Conservation (phyloP, 1,140 invertebrate species). For the Aporrectodea caliginosa region DNA sequence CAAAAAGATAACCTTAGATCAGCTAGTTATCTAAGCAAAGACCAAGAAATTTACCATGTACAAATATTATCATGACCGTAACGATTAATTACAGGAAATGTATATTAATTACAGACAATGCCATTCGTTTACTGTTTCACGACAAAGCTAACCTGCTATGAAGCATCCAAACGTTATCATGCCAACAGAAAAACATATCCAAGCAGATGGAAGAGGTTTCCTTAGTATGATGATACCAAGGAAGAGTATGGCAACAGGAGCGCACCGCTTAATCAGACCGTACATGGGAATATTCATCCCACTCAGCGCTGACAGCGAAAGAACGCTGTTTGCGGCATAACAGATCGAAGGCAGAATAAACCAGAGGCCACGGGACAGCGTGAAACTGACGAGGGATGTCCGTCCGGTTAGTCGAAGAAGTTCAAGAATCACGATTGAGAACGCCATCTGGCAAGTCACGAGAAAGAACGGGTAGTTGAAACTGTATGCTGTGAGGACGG, state of each 20-base stretch:
- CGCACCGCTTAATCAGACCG: slow-evolving; percentile 59
- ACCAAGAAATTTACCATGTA: no score
- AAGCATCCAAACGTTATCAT: slow-evolving; percentile 57
- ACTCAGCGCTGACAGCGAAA: slow-evolving; percentile 56
- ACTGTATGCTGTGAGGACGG: slow-evolving; percentile 52
- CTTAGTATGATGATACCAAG: slow-evolving; percentile 54
- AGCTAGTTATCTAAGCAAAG: no score
- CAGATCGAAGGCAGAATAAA: slow-evolving; percentile 56
- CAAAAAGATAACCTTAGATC: no score
- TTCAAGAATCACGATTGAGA: slow-evolving; percentile 52
- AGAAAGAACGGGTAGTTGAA: slow-evolving; percentile 58
- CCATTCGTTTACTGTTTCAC: no score
- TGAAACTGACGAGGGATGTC: slow-evolving; percentile 48
- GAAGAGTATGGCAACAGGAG: slow-evolving; percentile 57
- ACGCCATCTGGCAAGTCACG: slow-evolving; percentile 56
- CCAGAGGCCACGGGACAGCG: slow-evolving; percentile 45
- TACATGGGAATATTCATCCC: slow-evolving; percentile 62
- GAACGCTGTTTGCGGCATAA: slow-evolving; percentile 56
- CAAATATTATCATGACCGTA: no score
- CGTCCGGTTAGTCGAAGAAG: slow-evolving; percentile 36
- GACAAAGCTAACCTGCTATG: slow-evolving; percentile 57
- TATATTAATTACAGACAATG: no score
- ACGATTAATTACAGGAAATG: no score
- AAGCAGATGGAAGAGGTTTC: slow-evolving; percentile 49
- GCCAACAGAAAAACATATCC: slow-evolving; percentile 50